Percentiles rank a stretch among this genome's conserved stretches.
Evolutionary conservation across 2,888 invertebrate species (phyloP).

Genomic region (Gastracanthus pulcherrimus): DNA sequence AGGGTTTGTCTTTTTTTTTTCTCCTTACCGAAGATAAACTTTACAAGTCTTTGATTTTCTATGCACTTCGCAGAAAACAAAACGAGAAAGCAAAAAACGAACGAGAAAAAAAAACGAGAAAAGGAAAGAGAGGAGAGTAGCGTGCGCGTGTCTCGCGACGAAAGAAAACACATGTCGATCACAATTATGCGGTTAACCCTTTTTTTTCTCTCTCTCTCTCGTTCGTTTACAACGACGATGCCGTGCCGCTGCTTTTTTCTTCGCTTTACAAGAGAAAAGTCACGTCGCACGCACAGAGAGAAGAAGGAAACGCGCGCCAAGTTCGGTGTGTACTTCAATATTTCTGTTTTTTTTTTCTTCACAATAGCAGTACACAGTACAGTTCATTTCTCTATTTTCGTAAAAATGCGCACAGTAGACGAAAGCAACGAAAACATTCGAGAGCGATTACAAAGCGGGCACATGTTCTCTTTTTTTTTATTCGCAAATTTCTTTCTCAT

Average conservation of each 20-base stretch:
- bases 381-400: not conserved
- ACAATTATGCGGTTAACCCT: not conserved
- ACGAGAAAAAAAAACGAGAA: not conserved
- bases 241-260: too few relatives aligned
- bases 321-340: too few relatives aligned
- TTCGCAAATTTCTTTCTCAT: not conserved
- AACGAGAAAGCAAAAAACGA: too few relatives aligned
- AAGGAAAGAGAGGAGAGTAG: not conserved
- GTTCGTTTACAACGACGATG: constrained; percentile 17
- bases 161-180: not conserved
- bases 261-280: constrained; percentile 3
- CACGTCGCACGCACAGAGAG: constrained; percentile 1
- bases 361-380: not conserved
- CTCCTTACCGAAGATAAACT: constrained; percentile 20
- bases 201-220: not conserved
- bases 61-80: too few relatives aligned
- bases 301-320: not conserved
- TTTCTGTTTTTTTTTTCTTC: too few relatives aligned
- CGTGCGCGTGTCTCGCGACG: not conserved
- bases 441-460: constrained; percentile 18
- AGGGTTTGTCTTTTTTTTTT: not conserved
- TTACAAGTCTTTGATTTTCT: constrained; percentile 52
- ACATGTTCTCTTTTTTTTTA: constrained; percentile 36
- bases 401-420: constrained; percentile 35
- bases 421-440: constrained; percentile 27